Percentiles rank a stretch among this genome's conserved stretches.
These are phyloP conservation scores for Tretioscincus oriximinensis DNA, from an alignment of 2,113 vertebrate genomes.

Conservation along the genomic window DNA sequence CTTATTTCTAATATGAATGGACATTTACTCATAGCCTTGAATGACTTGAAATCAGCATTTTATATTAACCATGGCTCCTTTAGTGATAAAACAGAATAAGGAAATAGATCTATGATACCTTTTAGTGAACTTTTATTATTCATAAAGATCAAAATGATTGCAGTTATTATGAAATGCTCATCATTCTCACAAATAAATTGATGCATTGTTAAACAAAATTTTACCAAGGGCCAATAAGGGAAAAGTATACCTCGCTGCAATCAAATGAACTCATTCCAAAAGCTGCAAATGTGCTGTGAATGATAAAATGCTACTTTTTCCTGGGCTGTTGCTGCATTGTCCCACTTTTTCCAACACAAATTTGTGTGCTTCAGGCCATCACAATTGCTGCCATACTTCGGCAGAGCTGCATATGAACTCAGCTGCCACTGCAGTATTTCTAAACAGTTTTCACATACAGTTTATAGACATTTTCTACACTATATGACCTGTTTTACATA, in stretches of 20 bases:
- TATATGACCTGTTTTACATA: too few relatives aligned
- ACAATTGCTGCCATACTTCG: not conserved
- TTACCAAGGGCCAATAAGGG: not conserved
- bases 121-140: not conserved
- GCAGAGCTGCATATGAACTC: slow-evolving; percentile 2
- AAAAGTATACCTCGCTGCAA: not conserved
- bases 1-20: slow-evolving; percentile 4
- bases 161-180: not conserved
- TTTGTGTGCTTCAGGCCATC: not conserved
- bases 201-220: not conserved
- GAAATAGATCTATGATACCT: not conserved
- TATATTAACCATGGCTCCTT: rapidly evolving
- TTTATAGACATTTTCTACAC: not conserved
- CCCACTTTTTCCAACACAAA: not conserved
- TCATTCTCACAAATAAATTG: not conserved
- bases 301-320: not conserved
- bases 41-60: rapidly evolving
- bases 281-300: not conserved
- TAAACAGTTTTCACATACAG: not conserved
- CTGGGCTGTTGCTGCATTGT: slow-evolving; percentile 4
- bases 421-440: slow-evolving; percentile 3
- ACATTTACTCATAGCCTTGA: not conserved
- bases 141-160: not conserved
- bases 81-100: not conserved
- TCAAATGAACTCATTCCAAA: not conserved